Conservation (phyloP, 2,113 vertebrate genomes). For the Zosterops lateralis region DNA sequence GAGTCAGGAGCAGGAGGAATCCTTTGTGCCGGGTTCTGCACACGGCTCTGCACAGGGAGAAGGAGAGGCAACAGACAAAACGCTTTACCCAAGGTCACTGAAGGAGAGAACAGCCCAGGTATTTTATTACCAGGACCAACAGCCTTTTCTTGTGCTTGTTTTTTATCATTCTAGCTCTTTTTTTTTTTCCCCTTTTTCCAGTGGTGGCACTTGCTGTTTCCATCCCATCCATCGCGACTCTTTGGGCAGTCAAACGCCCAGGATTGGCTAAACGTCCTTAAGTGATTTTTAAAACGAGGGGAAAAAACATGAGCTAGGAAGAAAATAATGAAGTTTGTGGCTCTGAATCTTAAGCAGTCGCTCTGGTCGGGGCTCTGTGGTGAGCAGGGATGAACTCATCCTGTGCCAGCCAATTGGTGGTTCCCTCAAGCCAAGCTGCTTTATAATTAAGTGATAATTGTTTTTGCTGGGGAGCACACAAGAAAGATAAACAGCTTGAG, state of each 20-base stretch:
- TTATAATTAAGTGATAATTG: constrained; percentile 85
- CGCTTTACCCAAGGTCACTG: background rate
- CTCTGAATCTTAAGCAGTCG: constrained; percentile 72
- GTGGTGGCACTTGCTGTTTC: background rate
- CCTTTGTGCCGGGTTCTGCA: background rate
- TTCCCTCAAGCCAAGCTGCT: constrained; percentile 75
- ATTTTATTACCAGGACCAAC: background rate
- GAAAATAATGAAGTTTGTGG: constrained; percentile 73
- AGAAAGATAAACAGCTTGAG: constrained; percentile 80
- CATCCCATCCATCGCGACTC: background rate
- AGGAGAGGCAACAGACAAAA: background rate
- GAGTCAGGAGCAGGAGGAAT: background rate
- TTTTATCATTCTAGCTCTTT: background rate
- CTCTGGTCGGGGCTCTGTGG: constrained; percentile 48
- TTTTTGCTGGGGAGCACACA: constrained; percentile 70
- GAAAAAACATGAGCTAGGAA: constrained; percentile 34
- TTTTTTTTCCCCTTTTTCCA: background rate
- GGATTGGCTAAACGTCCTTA: constrained; percentile 52
- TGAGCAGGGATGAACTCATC: constrained; percentile 68
- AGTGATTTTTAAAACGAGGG: constrained; percentile 68
- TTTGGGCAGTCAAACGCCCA: background rate
- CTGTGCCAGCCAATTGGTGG: constrained; percentile 64
- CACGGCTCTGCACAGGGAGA: background rate
- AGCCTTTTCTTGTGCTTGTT: background rate
- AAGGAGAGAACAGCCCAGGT: background rate